Percentiles rank a stretch among this genome's conserved stretches.
Evolutionary conservation across 64 coral and sea anemone genomes (phyloP).

Genomic region (Cladopsammia gracilis): DNA sequence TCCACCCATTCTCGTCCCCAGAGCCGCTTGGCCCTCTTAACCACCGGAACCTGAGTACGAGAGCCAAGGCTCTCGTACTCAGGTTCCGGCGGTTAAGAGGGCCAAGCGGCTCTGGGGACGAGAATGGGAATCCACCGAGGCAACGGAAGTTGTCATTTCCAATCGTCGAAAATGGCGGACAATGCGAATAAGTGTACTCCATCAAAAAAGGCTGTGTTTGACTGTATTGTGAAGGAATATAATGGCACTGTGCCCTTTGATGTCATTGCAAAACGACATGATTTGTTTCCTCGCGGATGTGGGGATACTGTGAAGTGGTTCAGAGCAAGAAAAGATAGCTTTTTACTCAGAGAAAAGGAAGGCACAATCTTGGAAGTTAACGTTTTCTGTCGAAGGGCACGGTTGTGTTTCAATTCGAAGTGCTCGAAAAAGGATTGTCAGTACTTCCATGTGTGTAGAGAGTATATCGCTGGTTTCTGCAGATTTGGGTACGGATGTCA

Average conservation of each 20-base stretch:
- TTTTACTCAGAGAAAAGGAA: conserved; percentile 59
- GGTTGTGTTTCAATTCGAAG: conserved; percentile 51
- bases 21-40: too few species aligned
- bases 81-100: too few species aligned
- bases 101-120: too few species aligned
- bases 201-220: conserved; percentile 68
- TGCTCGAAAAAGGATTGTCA: conserved; percentile 54
- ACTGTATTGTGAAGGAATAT: conserved; percentile 57
- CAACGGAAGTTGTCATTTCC: too few species aligned
- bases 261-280: conserved; percentile 38
- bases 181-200: background rate
- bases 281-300: conserved; percentile 63
- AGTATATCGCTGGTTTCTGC: conserved; percentile 62
- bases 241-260: conserved; percentile 48
- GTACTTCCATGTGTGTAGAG: conserved; percentile 79
- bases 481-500: conserved; percentile 30
- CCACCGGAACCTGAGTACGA: too few species aligned
- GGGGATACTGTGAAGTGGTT: conserved; percentile 65
- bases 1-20: too few species aligned
- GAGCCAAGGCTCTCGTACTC: too few species aligned
- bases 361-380: conserved; percentile 64
- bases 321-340: conserved; percentile 28
- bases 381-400: conserved; percentile 27
- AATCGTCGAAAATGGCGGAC: too few species aligned
- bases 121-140: too few species aligned